Percentiles rank a stretch among this genome's conserved stretches.
phyloP scores from a whole-genome alignment of 2,797 vertebrate genomes.

The Valencia hispanica region DNA sequence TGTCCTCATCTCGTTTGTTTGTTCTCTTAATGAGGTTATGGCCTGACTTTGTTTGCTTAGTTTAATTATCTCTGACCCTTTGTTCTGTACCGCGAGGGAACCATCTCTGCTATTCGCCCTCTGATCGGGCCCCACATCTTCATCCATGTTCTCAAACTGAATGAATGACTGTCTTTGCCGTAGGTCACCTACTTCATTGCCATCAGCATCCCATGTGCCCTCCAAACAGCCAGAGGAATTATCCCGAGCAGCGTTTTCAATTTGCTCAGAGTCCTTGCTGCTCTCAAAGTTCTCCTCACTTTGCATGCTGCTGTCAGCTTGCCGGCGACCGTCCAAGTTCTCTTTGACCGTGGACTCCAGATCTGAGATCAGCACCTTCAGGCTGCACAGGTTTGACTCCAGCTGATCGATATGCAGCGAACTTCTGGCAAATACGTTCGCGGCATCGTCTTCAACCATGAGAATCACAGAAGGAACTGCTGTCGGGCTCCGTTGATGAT shows the following conservation, averaged over 20 bases:
- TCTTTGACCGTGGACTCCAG: slow-evolving; percentile 73
- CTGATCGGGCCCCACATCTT: slow-evolving; percentile 22
- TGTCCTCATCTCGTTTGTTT: background rate
- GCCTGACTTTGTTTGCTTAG: slow-evolving; percentile 14
- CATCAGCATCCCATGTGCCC: slow-evolving; percentile 2
- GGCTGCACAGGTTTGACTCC: slow-evolving; percentile 72
- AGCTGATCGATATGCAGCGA: slow-evolving; percentile 75
- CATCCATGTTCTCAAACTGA: slow-evolving; percentile 14
- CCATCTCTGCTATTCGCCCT: background rate
- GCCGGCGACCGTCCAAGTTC: slow-evolving; percentile 40
- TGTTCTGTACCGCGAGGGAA: slow-evolving; percentile 5
- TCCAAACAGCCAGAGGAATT: slow-evolving; percentile 6
- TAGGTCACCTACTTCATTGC: background rate
- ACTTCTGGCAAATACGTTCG: slow-evolving; percentile 27
- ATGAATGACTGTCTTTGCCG: slow-evolving; percentile 32
- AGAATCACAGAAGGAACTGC: slow-evolving; percentile 4
- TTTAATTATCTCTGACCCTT: slow-evolving; percentile 6
- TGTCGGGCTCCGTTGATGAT: background rate
- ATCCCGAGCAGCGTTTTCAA: background rate
- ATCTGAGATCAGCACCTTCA: slow-evolving; percentile 77
- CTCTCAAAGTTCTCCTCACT: slow-evolving; percentile 15
- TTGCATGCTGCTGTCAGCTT: slow-evolving; percentile 14
- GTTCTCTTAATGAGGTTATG: slow-evolving; percentile 25
- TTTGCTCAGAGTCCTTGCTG: slow-evolving; percentile 1
- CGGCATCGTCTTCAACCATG: slow-evolving; percentile 18